These are phyloP conservation scores for Apaloderma vittatum DNA, from an alignment of 2,113 vertebrate genomes.

Conservation along the genomic window DNA sequence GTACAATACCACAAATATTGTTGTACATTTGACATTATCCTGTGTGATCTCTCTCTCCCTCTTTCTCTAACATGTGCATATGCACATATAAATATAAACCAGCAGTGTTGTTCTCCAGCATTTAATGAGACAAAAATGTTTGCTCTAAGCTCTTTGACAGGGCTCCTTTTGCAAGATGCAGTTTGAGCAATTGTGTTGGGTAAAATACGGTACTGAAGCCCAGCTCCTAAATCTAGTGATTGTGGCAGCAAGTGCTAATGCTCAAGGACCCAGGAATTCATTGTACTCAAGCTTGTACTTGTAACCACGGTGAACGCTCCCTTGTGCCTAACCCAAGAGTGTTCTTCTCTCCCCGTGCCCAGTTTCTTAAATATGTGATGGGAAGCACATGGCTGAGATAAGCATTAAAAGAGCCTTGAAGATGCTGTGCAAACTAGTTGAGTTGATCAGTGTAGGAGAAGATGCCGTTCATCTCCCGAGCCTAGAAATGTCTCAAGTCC, in stretches of 20 bases:
- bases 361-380: background rate
- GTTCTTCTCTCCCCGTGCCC: background rate
- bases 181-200: background rate
- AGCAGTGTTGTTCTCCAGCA: background rate
- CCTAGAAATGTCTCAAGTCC: background rate
- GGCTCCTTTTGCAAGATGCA: background rate
- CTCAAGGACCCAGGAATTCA: background rate
- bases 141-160: background rate
- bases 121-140: background rate
- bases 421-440: background rate
- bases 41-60: background rate
- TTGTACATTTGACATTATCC: background rate
- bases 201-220: background rate
- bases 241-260: conserved; percentile 12
- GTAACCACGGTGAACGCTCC: background rate
- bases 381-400: background rate
- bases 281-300: background rate
- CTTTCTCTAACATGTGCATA: background rate
- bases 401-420: background rate
- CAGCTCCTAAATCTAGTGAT: background rate
- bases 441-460: background rate
- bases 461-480: background rate
- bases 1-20: background rate
- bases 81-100: background rate
- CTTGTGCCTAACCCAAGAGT: background rate